Evolutionary conservation across 1,140 invertebrate species (phyloP).

Genomic region (Platyscapa corneri): DNA sequence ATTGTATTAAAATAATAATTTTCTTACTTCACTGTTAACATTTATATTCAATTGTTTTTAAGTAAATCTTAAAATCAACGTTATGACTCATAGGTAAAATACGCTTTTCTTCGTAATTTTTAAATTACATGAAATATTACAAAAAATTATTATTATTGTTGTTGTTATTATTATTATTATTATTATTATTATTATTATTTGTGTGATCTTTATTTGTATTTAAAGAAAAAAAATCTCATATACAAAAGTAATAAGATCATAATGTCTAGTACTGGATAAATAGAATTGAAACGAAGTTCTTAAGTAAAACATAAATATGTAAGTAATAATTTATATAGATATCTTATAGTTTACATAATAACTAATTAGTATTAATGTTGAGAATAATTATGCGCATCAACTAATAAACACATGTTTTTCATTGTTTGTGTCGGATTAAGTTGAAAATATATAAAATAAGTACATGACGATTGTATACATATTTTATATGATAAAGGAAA

Average conservation of each 20-base stretch:
- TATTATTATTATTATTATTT: conserved; percentile 18
- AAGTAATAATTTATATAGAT: conserved; percentile 13
- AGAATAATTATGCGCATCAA: conserved; percentile 9
- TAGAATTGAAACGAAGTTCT: conserved; percentile 17
- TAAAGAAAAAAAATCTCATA: conserved; percentile 12
- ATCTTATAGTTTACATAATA: not conserved
- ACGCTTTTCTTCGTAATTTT: not conserved
- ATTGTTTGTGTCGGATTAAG: not conserved
- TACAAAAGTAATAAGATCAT: conserved; percentile 44
- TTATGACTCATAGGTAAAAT: not conserved
- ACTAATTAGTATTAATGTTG: not conserved
- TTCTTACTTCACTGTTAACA: not conserved
- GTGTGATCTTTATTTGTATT: conserved; percentile 31
- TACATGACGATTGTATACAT: conserved; percentile 7
- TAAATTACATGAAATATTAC: not conserved
- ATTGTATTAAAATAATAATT: not conserved
- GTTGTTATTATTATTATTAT: conserved; percentile 15
- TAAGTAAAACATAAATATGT: conserved; percentile 38
- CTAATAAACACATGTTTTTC: conserved; percentile 29
- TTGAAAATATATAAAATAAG: conserved; percentile 22
- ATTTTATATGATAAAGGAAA: conserved; percentile 12
- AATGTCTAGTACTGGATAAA: conserved; percentile 25
- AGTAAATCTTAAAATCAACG: not conserved
- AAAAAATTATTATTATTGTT: not conserved
- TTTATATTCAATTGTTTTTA: conserved; percentile 16